Conservation (phyloP, 2,888 invertebrate genomes). For the Rhagium mordax region DNA sequence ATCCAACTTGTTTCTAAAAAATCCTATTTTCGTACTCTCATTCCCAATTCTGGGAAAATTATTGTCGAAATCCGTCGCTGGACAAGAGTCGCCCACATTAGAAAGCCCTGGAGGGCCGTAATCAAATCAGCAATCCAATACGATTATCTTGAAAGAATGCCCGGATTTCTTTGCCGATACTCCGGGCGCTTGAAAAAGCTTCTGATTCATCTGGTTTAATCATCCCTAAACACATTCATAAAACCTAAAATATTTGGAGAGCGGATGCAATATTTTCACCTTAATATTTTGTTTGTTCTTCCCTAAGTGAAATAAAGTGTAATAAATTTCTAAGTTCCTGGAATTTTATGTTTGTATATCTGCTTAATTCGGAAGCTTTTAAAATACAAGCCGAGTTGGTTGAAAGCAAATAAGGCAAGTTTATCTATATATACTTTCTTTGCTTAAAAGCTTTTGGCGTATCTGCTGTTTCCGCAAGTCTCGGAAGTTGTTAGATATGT, state of each 20-base stretch:
- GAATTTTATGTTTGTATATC: conserved; percentile 20
- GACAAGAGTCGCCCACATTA: too few relatives aligned
- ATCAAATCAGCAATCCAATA: too few relatives aligned
- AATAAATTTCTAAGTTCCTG: conserved; percentile 22
- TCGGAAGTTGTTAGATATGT: neutral
- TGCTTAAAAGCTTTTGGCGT: conserved; percentile 26
- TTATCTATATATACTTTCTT: conserved; percentile 30
- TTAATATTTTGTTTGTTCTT: conserved; percentile 1
- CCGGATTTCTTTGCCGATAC: neutral
- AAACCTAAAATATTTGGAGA: neutral
- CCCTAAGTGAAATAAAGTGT: conserved; percentile 12
- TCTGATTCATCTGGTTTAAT: neutral
- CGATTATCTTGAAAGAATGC: too few relatives aligned
- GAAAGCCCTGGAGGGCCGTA: too few relatives aligned
- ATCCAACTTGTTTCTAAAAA: too few relatives aligned
- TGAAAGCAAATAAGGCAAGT: conserved; percentile 26
- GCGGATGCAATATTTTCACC: conserved; percentile 11
- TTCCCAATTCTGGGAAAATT: too few relatives aligned
- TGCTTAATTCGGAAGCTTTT: conserved; percentile 27
- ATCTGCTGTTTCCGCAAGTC: conserved; percentile 11
- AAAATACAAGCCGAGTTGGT: conserved; percentile 23
- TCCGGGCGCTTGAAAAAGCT: neutral
- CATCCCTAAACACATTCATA: neutral
- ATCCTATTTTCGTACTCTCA: too few relatives aligned
- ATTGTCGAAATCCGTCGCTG: too few relatives aligned